Conservation (phyloP, 2,797 vertebrate species). For the Diplodus puntazzo region DNA sequence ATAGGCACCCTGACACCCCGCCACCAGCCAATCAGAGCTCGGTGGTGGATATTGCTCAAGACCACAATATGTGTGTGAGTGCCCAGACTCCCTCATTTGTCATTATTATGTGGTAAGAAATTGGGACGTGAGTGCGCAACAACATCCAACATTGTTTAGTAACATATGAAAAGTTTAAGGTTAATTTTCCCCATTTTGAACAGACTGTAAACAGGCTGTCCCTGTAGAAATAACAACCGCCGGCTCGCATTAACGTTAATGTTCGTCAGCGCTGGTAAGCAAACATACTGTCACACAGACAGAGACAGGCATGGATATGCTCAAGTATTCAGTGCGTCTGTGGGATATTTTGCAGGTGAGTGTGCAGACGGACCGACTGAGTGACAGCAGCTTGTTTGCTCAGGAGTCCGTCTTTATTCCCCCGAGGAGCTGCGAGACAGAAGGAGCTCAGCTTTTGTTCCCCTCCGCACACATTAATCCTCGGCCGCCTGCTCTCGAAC, state of each 20-base stretch:
- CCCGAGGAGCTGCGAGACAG: constrained; percentile 63
- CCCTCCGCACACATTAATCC: constrained; percentile 69
- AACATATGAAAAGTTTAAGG: background rate
- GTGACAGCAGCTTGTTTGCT: constrained; percentile 70
- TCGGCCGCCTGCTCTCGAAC: constrained; percentile 50
- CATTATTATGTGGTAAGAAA: constrained; percentile 30
- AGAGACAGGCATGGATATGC: background rate
- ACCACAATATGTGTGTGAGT: constrained; percentile 48
- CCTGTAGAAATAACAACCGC: background rate
- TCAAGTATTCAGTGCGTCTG: constrained; percentile 3
- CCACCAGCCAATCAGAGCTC: constrained; percentile 53
- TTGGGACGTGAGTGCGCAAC: constrained; percentile 17
- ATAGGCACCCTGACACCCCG: constrained; percentile 51
- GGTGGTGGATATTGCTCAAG: constrained; percentile 55
- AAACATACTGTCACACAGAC: background rate
- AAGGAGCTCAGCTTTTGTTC: constrained; percentile 70
- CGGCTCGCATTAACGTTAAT: background rate
- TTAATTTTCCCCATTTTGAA: background rate
- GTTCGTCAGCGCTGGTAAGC: background rate
- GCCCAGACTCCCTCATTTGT: constrained; percentile 43
- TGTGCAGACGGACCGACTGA: constrained; percentile 37
- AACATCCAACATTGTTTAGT: constrained; percentile 7
- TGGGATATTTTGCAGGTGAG: constrained; percentile 42
- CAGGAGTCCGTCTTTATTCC: constrained; percentile 48
- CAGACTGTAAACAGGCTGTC: background rate